Evolutionary conservation across 2,113 vertebrate species (phyloP).

Genomic region (Naja naja): DNA sequence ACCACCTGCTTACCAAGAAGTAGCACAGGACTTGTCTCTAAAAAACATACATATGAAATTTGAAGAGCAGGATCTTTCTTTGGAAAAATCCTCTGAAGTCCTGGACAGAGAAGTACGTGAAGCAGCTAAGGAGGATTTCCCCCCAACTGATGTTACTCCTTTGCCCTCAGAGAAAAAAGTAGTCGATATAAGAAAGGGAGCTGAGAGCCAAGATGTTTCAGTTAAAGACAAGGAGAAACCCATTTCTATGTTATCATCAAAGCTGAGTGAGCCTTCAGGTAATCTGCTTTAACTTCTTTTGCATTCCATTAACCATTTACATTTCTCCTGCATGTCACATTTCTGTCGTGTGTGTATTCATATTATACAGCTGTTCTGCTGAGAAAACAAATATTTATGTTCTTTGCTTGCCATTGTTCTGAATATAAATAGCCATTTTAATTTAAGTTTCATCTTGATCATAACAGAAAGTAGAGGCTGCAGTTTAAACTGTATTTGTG

Average conservation of each 20-base stretch:
- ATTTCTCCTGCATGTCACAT: constrained; percentile 56
- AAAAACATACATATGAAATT: constrained; percentile 61
- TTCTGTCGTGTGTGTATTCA: background rate
- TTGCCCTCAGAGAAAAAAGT: constrained; percentile 53
- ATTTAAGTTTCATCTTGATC: background rate
- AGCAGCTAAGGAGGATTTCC: constrained; percentile 39
- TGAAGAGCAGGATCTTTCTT: constrained; percentile 54
- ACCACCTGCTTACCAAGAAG: constrained; percentile 60
- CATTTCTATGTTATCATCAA: constrained; percentile 72
- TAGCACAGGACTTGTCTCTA: constrained; percentile 64
- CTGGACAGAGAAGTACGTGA: constrained; percentile 64
- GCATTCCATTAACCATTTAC: constrained; percentile 48
- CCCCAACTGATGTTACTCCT: constrained; percentile 58
- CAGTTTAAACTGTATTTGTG: background rate
- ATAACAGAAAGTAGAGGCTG: constrained; percentile 4
- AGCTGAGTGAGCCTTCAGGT: constrained; percentile 79
- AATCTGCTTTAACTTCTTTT: constrained; percentile 66
- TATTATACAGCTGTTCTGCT: background rate
- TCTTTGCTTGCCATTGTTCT: constrained; percentile 17
- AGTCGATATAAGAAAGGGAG: constrained; percentile 67
- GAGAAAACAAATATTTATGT: background rate
- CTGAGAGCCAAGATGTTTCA: constrained; percentile 64
- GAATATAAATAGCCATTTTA: background rate
- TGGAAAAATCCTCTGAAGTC: constrained; percentile 61
- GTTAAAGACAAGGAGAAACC: constrained; percentile 66